Percentiles rank a stretch among this genome's conserved stretches.
phyloP scores from a whole-genome alignment of 2,797 vertebrate genomes.

The Phaenicophaeus curvirostris region DNA sequence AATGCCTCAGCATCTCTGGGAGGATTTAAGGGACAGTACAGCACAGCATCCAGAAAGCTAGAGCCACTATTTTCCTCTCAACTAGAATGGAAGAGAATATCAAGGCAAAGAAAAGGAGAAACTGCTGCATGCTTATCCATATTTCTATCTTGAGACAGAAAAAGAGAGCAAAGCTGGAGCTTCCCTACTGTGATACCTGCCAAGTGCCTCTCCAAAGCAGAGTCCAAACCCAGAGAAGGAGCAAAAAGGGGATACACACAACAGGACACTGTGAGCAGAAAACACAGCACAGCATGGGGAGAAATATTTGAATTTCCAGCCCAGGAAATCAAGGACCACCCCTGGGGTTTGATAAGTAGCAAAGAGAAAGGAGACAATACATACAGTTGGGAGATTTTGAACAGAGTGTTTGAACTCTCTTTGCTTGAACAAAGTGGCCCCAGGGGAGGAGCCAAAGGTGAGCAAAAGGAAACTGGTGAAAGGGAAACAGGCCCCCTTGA shows the following conservation, averaged over 20 bases:
- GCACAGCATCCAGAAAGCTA: not conserved
- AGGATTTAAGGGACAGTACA: not conserved
- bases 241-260: not conserved
- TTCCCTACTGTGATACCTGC: not conserved
- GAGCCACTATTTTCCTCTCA: not conserved
- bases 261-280: not conserved
- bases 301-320: not conserved
- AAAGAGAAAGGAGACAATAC: not conserved
- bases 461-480: not conserved
- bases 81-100: not conserved
- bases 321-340: not conserved
- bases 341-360: not conserved
- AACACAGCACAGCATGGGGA: not conserved
- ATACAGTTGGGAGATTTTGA: not conserved
- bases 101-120: not conserved
- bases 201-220: not conserved
- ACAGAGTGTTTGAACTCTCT: not conserved
- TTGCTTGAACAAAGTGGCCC: not conserved
- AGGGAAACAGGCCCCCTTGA: not conserved
- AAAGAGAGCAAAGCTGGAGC: not conserved
- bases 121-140: not conserved
- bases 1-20: not conserved
- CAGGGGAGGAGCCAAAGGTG: not conserved
- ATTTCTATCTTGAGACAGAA: not conserved
- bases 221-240: not conserved